These are phyloP conservation scores for Orthosia cruda DNA, from an alignment of 2,888 invertebrate genomes.

Conservation along the genomic window DNA sequence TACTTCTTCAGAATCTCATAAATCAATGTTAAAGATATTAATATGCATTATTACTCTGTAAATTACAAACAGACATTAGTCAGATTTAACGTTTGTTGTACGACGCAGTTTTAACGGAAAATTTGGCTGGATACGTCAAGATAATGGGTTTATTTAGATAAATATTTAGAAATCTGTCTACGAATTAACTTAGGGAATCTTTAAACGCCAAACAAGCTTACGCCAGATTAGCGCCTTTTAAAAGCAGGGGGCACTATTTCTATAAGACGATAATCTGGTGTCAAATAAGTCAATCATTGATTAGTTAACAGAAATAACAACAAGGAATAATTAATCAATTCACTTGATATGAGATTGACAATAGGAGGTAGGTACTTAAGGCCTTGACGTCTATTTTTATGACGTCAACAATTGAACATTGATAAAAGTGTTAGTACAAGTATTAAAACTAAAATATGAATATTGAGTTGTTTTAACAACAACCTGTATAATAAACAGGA, in stretches of 20 bases:
- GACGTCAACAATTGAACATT: neutral
- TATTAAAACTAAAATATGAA: too few relatives aligned
- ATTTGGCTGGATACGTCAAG: conserved; percentile 18
- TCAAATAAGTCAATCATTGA: neutral
- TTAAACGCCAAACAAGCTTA: neutral
- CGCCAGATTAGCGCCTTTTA: too few relatives aligned
- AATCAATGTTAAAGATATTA: conserved; percentile 61
- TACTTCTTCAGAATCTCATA: conserved; percentile 33
- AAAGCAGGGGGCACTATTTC: neutral
- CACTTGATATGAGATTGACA: neutral
- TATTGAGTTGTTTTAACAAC: neutral
- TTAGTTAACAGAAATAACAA: conserved; percentile 1
- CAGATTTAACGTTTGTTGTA: conserved; percentile 9
- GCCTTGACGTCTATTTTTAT: neutral
- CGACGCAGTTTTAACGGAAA: conserved; percentile 37
- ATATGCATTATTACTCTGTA: conserved; percentile 45
- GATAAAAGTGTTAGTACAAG: too few relatives aligned
- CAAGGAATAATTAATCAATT: neutral
- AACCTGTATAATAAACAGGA: neutral
- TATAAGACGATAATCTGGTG: conserved; percentile 5
- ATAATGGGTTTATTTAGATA: neutral
- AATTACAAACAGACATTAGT: conserved; percentile 23
- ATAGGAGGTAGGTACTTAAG: too few relatives aligned
- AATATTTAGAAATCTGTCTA: conserved; percentile 27
- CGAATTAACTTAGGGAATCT: neutral